Evolutionary conservation across 1,140 invertebrate species (phyloP).

Genomic region (Euschistus heros): DNA sequence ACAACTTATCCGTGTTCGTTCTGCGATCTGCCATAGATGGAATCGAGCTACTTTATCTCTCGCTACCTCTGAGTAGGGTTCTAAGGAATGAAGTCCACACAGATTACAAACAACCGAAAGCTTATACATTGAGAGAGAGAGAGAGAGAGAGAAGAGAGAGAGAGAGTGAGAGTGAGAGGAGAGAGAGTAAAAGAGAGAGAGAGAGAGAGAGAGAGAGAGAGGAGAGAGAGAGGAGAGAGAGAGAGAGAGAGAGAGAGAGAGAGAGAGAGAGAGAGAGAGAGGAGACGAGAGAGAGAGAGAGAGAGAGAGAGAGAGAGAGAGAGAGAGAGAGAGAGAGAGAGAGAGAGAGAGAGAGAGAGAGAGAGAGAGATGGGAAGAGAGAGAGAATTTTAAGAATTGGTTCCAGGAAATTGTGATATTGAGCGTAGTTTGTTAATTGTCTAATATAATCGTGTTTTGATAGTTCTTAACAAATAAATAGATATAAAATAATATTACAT

Average conservation of each 20-base stretch:
- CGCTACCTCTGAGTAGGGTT: no score
- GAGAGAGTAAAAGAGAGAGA: background rate
- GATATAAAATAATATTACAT: no score
- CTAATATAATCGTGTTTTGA: no score
- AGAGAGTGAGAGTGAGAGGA: no score
- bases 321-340: slow-evolving; percentile 19
- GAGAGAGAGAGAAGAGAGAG: background rate
- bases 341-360: slow-evolving; percentile 18
- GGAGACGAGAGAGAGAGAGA: background rate
- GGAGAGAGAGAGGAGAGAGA: background rate
- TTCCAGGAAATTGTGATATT: background rate
- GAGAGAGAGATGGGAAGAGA: slow-evolving; percentile 5
- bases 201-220: slow-evolving; percentile 9
- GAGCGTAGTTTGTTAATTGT: no score
- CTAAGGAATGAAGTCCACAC: no score
- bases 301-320: slow-evolving; percentile 17
- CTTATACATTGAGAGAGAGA: background rate
- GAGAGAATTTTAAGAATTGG: background rate
- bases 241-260: background rate
- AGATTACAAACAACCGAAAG: no score
- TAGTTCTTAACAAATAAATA: no score
- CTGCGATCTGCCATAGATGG: no score
- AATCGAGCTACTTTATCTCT: no score
- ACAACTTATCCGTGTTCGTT: no score
- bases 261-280: background rate